These are phyloP conservation scores for Eledona agricola DNA, from an alignment of 2,888 invertebrate species.

Conservation along the genomic window DNA sequence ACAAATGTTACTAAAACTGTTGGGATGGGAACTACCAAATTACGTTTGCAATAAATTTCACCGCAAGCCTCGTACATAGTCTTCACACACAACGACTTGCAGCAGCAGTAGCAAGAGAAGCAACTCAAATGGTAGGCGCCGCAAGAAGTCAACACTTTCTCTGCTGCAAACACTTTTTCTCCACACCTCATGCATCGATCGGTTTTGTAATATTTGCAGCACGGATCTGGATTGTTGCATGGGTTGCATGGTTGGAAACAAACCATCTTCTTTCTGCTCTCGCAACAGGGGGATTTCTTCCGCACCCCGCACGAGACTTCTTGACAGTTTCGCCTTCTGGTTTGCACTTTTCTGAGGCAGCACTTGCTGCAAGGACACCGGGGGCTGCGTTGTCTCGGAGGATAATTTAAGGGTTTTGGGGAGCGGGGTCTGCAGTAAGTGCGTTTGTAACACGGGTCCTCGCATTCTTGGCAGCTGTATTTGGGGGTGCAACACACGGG, in stretches of 20 bases:
- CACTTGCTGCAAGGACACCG: conserved; percentile 19
- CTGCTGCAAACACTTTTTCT: conserved; percentile 56
- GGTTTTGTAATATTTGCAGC: conserved; percentile 24
- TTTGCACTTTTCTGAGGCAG: conserved; percentile 11
- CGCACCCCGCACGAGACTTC: neutral
- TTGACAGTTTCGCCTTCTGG: conserved; percentile 6
- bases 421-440: conserved; percentile 25
- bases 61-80: conserved; percentile 64
- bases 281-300: conserved; percentile 27
- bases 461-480: conserved; percentile 1
- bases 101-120: conserved; percentile 65
- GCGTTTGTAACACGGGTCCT: conserved; percentile 10
- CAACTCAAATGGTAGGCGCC: conserved; percentile 64
- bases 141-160: conserved; percentile 60
- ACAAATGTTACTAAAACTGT: conserved; percentile 16
- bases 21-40: conserved; percentile 40
- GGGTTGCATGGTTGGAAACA: conserved; percentile 18
- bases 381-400: conserved; percentile 14
- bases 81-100: conserved; percentile 63
- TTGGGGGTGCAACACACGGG: conserved; percentile 30
- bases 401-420: conserved; percentile 27
- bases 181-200: conserved; percentile 43
- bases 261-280: conserved; percentile 15
- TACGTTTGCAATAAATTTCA: conserved; percentile 66
- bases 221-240: conserved; percentile 41